A percentile compares a stretch with the other conserved stretches of the same genome.
phyloP scores from a whole-genome alignment of 2,797 vertebrate genomes.

The Paguma larvata region DNA sequence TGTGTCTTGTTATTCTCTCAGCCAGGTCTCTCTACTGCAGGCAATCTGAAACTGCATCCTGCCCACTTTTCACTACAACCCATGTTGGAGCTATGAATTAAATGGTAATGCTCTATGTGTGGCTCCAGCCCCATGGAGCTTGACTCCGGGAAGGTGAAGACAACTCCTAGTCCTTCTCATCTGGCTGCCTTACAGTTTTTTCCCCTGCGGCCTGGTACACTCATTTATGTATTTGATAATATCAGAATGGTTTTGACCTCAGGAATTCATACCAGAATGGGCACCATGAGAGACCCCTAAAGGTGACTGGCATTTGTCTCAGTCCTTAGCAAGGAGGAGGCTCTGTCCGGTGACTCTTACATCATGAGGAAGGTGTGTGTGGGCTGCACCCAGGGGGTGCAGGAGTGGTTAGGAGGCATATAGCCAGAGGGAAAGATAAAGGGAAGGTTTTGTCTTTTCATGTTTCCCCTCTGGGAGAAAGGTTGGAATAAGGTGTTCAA shows the following conservation, averaged over 20 bases:
- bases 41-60: not conserved
- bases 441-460: constrained; percentile 10
- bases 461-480: not conserved
- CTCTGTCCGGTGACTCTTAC: not conserved
- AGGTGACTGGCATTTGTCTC: constrained; percentile 76
- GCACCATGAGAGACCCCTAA: constrained; percentile 66
- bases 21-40: not conserved
- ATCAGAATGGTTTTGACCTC: constrained; percentile 88
- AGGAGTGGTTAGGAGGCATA: not conserved
- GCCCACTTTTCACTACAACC: not conserved
- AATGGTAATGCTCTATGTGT: constrained; percentile 88
- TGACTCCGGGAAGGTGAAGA: constrained; percentile 81
- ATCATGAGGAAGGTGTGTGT: not conserved
- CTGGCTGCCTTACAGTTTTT: constrained; percentile 79
- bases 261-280: constrained; percentile 84
- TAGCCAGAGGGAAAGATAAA: not conserved
- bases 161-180: constrained; percentile 82
- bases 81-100: constrained; percentile 78
- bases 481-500: not conserved
- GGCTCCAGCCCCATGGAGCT: constrained; percentile 86
- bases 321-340: constrained; percentile 50
- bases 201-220: constrained; percentile 81
- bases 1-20: not conserved
- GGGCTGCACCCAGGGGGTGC: not conserved
- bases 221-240: constrained; percentile 89